phyloP scores from a whole-genome alignment of 1,140 invertebrate species.

The Polypedilum vanderplanki region DNA sequence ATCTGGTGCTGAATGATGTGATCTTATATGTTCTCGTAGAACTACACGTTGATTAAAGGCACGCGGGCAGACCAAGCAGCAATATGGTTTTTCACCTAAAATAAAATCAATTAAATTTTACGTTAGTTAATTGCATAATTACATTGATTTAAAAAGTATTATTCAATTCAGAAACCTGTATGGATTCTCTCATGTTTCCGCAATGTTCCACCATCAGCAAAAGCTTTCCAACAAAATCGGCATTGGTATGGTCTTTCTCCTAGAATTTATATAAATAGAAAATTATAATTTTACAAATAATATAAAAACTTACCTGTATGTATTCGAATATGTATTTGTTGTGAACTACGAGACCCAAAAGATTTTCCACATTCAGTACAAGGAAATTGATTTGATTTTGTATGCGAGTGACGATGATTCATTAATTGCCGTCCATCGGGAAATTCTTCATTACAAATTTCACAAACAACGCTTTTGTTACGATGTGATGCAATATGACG shows the following conservation, averaged over 20 bases:
- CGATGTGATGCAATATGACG: slow-evolving; percentile 61
- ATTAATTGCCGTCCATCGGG: slow-evolving; percentile 61
- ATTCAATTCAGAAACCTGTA: slow-evolving; percentile 50
- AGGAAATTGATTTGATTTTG: slow-evolving; percentile 60
- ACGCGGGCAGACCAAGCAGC: slow-evolving; percentile 86
- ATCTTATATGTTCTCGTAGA: slow-evolving; percentile 69
- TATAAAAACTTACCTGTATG: slow-evolving; percentile 47
- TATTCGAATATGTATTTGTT: slow-evolving; percentile 86
- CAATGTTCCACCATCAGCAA: slow-evolving; percentile 95
- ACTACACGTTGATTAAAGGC: slow-evolving; percentile 80
- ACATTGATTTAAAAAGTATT: too few relatives aligned
- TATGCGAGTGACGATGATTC: slow-evolving; percentile 61
- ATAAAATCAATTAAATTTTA: neutral
- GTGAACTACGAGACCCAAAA: slow-evolving; percentile 81
- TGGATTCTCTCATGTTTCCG: slow-evolving; percentile 97
- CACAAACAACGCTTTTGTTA: slow-evolving; percentile 60
- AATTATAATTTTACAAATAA: neutral
- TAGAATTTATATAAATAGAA: slow-evolving; percentile 19
- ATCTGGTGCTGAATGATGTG: slow-evolving; percentile 72
- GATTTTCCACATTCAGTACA: slow-evolving; percentile 80
- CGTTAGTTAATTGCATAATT: neutral
- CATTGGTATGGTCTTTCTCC: slow-evolving; percentile 77
- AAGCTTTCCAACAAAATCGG: slow-evolving; percentile 96
- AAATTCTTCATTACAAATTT: slow-evolving; percentile 64
- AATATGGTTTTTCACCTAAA: slow-evolving; percentile 83